These are phyloP conservation scores for Amphiprion ocellaris DNA, from an alignment of 2,113 vertebrate genomes.

Conservation along the genomic window DNA sequence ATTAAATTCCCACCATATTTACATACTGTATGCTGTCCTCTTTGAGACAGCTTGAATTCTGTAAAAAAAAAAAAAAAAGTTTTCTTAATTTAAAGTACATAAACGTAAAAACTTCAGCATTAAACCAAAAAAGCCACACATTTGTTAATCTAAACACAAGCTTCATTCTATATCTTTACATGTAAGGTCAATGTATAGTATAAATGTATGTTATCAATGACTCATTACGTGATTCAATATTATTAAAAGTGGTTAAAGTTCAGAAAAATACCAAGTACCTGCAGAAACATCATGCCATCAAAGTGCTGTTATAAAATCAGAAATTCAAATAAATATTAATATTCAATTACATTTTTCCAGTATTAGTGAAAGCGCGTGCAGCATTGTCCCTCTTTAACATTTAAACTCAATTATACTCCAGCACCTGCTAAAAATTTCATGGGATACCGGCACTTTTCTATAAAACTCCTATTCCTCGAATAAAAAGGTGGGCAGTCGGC, in stretches of 20 bases:
- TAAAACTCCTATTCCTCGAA: conserved; percentile 28
- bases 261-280: conserved; percentile 21
- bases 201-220: not conserved
- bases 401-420: conserved; percentile 32
- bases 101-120: not conserved
- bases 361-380: conserved; percentile 10
- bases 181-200: not conserved
- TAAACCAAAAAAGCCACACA: not conserved
- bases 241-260: not conserved
- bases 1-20: not conserved
- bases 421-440: conserved; percentile 54
- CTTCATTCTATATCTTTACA: not conserved
- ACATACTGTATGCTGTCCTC: not conserved
- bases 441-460: conserved; percentile 20
- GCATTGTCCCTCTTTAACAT: conserved; percentile 54
- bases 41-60: too few species aligned
- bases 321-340: conserved; percentile 57
- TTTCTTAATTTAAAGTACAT: too few species aligned
- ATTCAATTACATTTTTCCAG: conserved; percentile 40
- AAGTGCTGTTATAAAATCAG: conserved; percentile 25
- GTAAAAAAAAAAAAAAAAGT: too few species aligned
- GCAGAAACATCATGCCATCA: conserved; percentile 24
- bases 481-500: conserved; percentile 26
- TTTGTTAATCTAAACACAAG: not conserved
- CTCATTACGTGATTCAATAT: not conserved